Base-by-base conservation (phyloP, 1,140 invertebrate species). In the Papilio dardanus region DNA sequence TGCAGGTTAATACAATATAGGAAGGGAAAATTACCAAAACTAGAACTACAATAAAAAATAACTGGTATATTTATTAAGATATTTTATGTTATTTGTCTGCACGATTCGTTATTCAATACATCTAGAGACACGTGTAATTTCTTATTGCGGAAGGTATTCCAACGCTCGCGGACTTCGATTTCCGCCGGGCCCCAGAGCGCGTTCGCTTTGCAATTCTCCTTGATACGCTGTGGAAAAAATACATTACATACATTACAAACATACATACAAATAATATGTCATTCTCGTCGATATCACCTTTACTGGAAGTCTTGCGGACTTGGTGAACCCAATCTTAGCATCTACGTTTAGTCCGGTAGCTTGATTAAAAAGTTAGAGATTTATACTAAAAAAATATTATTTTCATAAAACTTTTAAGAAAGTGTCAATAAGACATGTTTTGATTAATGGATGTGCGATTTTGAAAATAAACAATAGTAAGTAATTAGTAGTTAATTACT, bases 111-210 rank as follows among this genome's bases (percentile, higher is more conserved):
- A 30, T 35, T 68, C 30, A 68, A 35, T 19, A 21, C 8, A 35
- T 21, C 4, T 68, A 68, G 19, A 35, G 66, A n/a, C n/a, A 68
- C 31, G 6, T 68, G 33, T 8, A 35, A 7, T 12, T 68, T 67
- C 31, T 78, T 67, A 4, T 73, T 69, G 28, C 75, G 65, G 35
- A 75, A 76, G 21, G 75, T 65, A 35, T 83, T 76, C 91, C 91
- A 92, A 5, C 75, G 77, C 8, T 75, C 74, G 14, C 86, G 81
- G 14, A 88, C 81, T 14, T 88, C 84, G 1, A 83, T 80, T 19
- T 92, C 88, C 0, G 77, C 76, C 7, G 91, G 91, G 40, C 89
- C 89, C 91, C 91, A 92, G 0, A 83, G 73, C 1, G 74, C 78
- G 76, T 79, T 89, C 3, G 89, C 83, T 6, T 71, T 80, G 71